Percentiles rank a stretch among this genome's conserved stretches.
phyloP scores from a whole-genome alignment of 2,888 invertebrate species.

The Caenorhabditis japonica region DNA sequence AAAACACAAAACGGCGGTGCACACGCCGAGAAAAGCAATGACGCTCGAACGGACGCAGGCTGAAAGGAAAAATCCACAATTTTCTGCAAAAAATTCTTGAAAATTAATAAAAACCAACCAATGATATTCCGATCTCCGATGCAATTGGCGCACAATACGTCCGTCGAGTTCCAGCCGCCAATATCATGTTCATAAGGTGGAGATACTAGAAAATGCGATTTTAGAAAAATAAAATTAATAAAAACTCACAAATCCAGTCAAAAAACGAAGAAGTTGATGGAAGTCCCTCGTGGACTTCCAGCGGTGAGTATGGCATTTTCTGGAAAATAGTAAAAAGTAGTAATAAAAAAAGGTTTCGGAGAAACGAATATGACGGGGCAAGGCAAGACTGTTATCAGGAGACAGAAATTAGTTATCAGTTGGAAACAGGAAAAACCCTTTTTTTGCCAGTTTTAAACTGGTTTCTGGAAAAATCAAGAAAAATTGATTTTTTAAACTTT shows the following conservation, averaged over 20 bases:
- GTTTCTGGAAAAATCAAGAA: neutral
- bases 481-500: constrained; percentile 8
- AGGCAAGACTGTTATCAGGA: too few species aligned
- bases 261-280: constrained; percentile 32
- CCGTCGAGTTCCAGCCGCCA: constrained; percentile 28
- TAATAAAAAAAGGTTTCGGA: constrained; percentile 11
- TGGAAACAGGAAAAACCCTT: too few species aligned
- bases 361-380: neutral
- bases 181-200: constrained; percentile 24
- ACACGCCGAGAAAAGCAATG: constrained; percentile 50
- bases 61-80: constrained; percentile 10
- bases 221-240: neutral
- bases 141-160: constrained; percentile 63
- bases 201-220: constrained; percentile 20
- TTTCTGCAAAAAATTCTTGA: neutral
- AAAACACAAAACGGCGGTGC: constrained; percentile 56
- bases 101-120: too few species aligned
- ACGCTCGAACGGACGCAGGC: constrained; percentile 59
- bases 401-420: too few species aligned
- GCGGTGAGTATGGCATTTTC: neutral
- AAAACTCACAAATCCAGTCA: constrained; percentile 38
- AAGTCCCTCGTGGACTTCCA: neutral
- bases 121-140: constrained; percentile 41
- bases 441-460: constrained; percentile 6
- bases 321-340: neutral